A percentile compares a stretch with the other conserved stretches of the same genome.
Evolutionary conservation across 2,888 invertebrate genomes (phyloP).

Genomic region (Pseudeuparius sepicola): DNA sequence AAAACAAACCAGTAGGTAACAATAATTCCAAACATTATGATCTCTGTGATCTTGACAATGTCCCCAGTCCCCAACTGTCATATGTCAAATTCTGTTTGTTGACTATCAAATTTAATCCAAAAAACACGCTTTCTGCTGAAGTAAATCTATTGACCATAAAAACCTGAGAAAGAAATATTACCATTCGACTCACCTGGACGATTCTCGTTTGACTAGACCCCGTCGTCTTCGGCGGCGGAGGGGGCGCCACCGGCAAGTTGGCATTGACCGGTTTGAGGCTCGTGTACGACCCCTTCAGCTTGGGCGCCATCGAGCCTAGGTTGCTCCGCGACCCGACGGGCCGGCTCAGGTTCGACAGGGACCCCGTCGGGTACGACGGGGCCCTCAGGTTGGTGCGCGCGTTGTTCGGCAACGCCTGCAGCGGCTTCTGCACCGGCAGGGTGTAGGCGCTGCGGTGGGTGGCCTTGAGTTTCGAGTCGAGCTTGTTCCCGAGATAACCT

Average conservation of each 20-base stretch:
- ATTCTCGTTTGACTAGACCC: too few relatives aligned
- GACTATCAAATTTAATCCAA: too few relatives aligned
- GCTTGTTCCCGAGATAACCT: constrained; percentile 12
- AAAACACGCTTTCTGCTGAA: too few relatives aligned
- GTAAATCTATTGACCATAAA: too few relatives aligned
- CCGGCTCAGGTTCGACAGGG: constrained; percentile 21
- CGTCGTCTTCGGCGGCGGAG: constrained; percentile 19
- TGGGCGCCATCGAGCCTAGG: constrained; percentile 31
- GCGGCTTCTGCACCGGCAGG: constrained; percentile 22
- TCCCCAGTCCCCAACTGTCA: too few relatives aligned
- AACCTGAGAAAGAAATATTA: too few relatives aligned
- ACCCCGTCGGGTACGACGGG: constrained; percentile 22
- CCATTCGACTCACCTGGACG: too few relatives aligned
- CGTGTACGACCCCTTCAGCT: constrained; percentile 35
- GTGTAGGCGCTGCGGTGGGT: constrained; percentile 24
- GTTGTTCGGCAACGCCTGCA: constrained; percentile 17
- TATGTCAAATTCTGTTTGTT: too few relatives aligned
- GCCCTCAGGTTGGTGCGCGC: constrained; percentile 21
- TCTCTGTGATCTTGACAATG: too few relatives aligned
- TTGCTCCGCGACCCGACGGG: constrained; percentile 24
- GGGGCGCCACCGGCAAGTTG: constrained; percentile 32
- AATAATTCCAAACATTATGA: too few relatives aligned
- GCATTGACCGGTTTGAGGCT: constrained; percentile 32
- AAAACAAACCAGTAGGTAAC: too few relatives aligned
- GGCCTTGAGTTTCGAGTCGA: constrained; percentile 21